Conservation (phyloP, 2,113 vertebrate species). For the Macrotis lagotis region DNA sequence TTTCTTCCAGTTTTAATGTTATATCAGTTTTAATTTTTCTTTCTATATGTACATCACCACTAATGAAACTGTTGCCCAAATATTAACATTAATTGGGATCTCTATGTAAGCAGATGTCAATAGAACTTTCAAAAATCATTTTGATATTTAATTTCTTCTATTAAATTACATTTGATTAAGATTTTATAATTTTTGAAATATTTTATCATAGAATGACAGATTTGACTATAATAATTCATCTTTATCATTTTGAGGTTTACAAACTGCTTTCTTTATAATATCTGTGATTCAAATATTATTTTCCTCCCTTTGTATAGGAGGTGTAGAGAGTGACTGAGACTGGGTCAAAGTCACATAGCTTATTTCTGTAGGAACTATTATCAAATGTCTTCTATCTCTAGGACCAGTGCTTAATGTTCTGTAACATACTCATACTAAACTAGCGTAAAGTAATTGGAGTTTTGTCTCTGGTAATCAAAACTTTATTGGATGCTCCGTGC, state of each 20-base stretch:
- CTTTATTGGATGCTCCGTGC: not conserved
- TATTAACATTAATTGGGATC: not conserved
- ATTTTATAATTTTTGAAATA: not conserved
- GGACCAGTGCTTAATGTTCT: not conserved
- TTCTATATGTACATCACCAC: not conserved
- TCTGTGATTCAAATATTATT: not conserved
- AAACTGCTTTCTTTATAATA: not conserved
- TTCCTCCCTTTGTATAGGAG: not conserved
- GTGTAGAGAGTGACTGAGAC: not conserved
- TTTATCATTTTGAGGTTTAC: not conserved
- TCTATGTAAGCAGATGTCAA: not conserved
- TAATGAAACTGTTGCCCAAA: not conserved
- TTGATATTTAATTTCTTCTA: not conserved
- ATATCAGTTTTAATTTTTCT: not conserved
- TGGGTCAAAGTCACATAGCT: not conserved
- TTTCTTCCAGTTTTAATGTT: not conserved
- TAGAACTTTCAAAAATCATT: not conserved
- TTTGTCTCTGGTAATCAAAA: not conserved
- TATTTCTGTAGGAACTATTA: not conserved
- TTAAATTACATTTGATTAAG: not conserved
- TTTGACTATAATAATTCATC: not conserved
- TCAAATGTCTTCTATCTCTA: not conserved
- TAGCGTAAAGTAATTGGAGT: not conserved
- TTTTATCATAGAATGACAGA: not conserved
- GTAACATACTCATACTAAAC: not conserved